Percentiles rank a stretch among this genome's conserved stretches.
Conservation (phyloP, 2,797 vertebrate genomes). For the Melanotaenia trifasciata region DNA sequence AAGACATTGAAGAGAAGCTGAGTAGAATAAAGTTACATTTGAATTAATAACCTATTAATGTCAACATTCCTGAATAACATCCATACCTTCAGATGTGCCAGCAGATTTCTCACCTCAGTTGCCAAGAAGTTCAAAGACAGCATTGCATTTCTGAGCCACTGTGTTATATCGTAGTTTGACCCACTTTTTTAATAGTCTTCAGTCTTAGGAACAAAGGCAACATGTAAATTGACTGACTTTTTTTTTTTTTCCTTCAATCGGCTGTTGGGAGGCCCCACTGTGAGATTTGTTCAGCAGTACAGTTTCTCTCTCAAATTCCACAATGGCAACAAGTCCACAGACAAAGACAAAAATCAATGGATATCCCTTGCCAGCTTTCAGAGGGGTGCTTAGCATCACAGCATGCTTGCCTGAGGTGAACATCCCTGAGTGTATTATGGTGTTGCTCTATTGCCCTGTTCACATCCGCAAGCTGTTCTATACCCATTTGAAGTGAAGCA, state of each 20-base stretch:
- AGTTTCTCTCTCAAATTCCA: conserved; percentile 61
- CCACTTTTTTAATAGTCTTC: conserved; percentile 49
- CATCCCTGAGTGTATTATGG: conserved; percentile 75
- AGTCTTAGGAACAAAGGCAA: conserved; percentile 2
- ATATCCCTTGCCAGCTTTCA: conserved; percentile 74
- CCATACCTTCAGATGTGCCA: neutral
- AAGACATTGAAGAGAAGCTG: neutral
- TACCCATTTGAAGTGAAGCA: conserved; percentile 78
- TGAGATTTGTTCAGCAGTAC: conserved; percentile 32
- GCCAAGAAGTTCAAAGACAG: neutral
- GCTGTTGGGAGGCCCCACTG: conserved; percentile 38
- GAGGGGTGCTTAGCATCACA: conserved; percentile 72
- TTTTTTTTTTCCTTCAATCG: conserved; percentile 39
- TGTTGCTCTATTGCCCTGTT: conserved; percentile 76
- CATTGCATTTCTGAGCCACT: too few relatives aligned
- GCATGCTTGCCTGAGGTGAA: conserved; percentile 74
- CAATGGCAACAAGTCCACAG: conserved; percentile 64
- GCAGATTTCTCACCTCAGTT: neutral
- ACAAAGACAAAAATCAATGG: conserved; percentile 74
- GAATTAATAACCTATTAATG: neutral
- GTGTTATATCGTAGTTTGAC: conserved; percentile 58
- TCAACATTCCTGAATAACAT: neutral
- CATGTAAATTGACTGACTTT: conserved; percentile 57
- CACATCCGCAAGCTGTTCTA: conserved; percentile 74
- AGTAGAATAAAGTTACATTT: neutral